These are phyloP conservation scores for Pogonomyrmex barbatus DNA, from an alignment of 1,140 invertebrate species.

Conservation along the genomic window DNA sequence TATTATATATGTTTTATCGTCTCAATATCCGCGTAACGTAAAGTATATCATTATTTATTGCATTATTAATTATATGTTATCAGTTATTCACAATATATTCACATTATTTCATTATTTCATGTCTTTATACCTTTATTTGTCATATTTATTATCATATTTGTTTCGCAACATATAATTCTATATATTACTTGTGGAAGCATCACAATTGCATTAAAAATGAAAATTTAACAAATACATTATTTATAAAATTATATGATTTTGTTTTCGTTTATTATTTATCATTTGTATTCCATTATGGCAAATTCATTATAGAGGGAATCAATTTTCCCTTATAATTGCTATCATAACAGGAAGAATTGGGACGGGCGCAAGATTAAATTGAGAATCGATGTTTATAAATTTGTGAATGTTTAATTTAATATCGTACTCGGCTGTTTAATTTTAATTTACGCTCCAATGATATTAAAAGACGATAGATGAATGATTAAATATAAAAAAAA, in stretches of 20 bases:
- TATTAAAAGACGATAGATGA: neutral
- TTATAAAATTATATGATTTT: neutral
- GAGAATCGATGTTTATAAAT: slow-evolving; percentile 1
- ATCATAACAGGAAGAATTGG: neutral
- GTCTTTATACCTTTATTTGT: neutral
- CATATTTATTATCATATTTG: neutral
- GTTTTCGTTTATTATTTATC: slow-evolving; percentile 4
- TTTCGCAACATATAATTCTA: neutral
- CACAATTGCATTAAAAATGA: neutral
- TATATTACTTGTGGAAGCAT: neutral
- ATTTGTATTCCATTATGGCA: neutral
- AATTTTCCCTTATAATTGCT: slow-evolving; percentile 30
- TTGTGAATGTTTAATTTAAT: neutral
- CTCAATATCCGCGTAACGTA: neutral
- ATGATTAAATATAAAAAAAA: neutral
- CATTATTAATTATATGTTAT: too few relatives aligned
- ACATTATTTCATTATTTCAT: neutral
- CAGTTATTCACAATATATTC: too few relatives aligned
- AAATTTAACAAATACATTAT: slow-evolving; percentile 2
- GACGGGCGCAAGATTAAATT: neutral
- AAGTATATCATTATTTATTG: slow-evolving; percentile 7
- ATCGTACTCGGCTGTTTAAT: neutral
- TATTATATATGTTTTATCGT: neutral
- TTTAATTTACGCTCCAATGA: slow-evolving; percentile 11
- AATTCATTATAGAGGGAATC: slow-evolving; percentile 23